Conservation (phyloP, 1,140 invertebrate species). For the Centruroides vittatus region DNA sequence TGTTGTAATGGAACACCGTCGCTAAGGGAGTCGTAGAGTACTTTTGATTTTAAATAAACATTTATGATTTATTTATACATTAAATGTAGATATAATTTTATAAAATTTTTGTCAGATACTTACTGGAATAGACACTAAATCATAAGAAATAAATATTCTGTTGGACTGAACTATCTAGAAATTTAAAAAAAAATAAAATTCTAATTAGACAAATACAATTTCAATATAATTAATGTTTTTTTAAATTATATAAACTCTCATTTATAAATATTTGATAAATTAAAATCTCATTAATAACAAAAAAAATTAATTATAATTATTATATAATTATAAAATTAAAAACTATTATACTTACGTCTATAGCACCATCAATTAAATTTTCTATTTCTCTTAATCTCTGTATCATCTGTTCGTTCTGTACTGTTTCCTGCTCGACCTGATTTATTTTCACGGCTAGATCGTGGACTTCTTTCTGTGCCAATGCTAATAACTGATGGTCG, state of each 20-base stretch:
- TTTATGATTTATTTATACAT: no score
- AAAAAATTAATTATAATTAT: no score
- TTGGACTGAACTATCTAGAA: slow-evolving; percentile 33
- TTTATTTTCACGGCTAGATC: slow-evolving; percentile 46
- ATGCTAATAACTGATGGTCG: slow-evolving; percentile 63
- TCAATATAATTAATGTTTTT: no score
- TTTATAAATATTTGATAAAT: neutral
- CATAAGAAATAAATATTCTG: slow-evolving; percentile 59
- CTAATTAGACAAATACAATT: no score
- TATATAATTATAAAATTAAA: no score
- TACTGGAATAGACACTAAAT: slow-evolving; percentile 57
- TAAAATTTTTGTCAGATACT: slow-evolving; percentile 24
- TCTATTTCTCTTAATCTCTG: slow-evolving; percentile 21
- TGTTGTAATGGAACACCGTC: no score
- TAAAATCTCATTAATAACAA: no score
- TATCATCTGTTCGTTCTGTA: slow-evolving; percentile 67
- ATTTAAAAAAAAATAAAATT: neutral
- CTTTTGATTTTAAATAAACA: no score
- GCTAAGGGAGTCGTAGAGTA: no score
- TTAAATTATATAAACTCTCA: neutral
- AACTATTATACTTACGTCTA: slow-evolving; percentile 16
- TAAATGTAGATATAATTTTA: no score
- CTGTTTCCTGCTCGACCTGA: slow-evolving; percentile 13
- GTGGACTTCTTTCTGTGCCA: slow-evolving; percentile 79
- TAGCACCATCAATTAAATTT: slow-evolving; percentile 21